Base-by-base conservation (phyloP, 2,888 invertebrate genomes). In the Invenusta paracnida region DNA sequence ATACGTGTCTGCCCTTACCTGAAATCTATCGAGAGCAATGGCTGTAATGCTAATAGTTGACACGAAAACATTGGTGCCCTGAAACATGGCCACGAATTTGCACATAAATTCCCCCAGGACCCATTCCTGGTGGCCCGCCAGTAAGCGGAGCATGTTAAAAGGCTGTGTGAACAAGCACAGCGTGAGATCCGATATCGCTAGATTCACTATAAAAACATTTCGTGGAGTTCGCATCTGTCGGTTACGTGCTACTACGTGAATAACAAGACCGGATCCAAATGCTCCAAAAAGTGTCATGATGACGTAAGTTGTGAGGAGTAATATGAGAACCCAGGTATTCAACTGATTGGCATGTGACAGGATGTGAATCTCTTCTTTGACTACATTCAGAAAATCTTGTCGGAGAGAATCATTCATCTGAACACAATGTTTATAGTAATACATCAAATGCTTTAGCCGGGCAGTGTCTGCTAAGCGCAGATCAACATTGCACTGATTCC, bases 41-140 rank as follows among this genome's bases (percentile, higher is more conserved):
- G 96, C 96, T 0, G 96, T 96, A 89, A 97, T 97, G 88, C 96
- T 95, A 90, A 97, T 95, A 0, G 96, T 96, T 0, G 96, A 96
- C 0, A 97, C 96, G 91, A 96, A 97, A 88, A 96, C 95, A 89
- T 96, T 96, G 87, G 95, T 94, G 0, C 95, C 96, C 90, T 96
- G 96, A 82, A 96, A 93, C 87, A 95, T 94, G 0, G 95, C 95
- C 88, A 95, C 94, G 88, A 95, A 93, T 91, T 96, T 96, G 92
- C 97, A 97, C 85, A 93, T 94, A 92, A 95, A 94, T 89, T 94
- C 93, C 13, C 96, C 96, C 73, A 96, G 92, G 0, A 95, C 95
- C 95, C 96, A 97, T 91, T 95, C 95, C 28, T 87, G 86, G 81
- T 89, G 89, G 90, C 94, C 94, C 83, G 94, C 94, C 83, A 96